Evolutionary conservation across 2,888 invertebrate species (phyloP).

Genomic region (Hylaea fasciaria): DNA sequence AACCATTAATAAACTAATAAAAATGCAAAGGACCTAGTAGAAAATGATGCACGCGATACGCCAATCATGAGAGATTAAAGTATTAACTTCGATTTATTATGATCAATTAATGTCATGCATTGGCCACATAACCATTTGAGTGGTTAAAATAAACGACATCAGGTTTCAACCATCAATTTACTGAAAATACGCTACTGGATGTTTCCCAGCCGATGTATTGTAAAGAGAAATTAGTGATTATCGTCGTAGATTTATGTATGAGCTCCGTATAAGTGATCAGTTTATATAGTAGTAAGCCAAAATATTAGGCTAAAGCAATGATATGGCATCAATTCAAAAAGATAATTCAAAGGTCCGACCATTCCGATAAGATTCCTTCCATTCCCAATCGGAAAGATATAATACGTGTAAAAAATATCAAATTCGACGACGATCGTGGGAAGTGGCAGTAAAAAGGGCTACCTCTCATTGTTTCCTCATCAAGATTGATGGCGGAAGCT

Average conservation of each 20-base stretch:
- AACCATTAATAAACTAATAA: not conserved
- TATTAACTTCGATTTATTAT: slow-evolving; percentile 67
- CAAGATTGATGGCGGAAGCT: slow-evolving; percentile 79
- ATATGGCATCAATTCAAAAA: not conserved
- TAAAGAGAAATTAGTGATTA: too few species aligned
- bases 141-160: slow-evolving; percentile 6
- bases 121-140: slow-evolving; percentile 7
- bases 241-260: too few species aligned
- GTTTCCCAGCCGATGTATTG: too few species aligned
- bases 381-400: slow-evolving; percentile 18
- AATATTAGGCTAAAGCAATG: too few species aligned
- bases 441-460: slow-evolving; percentile 52
- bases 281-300: too few species aligned
- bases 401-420: slow-evolving; percentile 35
- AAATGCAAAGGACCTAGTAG: not conserved
- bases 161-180: not conserved
- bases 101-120: slow-evolving; percentile 62
- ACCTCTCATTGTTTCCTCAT: slow-evolving; percentile 64
- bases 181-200: too few species aligned
- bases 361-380: not conserved
- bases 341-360: not conserved
- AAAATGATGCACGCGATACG: slow-evolving; percentile 16
- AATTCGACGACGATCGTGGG: slow-evolving; percentile 53
- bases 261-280: too few species aligned
- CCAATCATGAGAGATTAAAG: slow-evolving; percentile 65